Conservation (phyloP, 2,797 vertebrate species). For the Paratrypauchen microcephalus region DNA sequence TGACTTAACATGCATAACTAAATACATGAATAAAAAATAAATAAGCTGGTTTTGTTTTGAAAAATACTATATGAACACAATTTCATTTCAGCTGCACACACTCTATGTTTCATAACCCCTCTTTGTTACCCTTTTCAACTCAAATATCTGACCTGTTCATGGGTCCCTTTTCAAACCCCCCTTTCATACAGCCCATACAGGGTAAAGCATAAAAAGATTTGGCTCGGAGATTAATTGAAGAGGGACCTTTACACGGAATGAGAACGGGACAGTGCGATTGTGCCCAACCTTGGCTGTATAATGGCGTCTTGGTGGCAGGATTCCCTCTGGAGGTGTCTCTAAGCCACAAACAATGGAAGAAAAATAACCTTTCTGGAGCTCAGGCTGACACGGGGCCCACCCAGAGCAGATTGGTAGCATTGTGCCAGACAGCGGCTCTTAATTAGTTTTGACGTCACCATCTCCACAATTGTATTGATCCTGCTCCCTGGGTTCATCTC, state of each 20-base stretch:
- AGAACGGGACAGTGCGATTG: slow-evolving; percentile 65
- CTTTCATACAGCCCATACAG: slow-evolving; percentile 54
- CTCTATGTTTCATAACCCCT: not conserved
- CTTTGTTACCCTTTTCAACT: slow-evolving; percentile 56
- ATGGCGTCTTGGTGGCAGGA: slow-evolving; percentile 64
- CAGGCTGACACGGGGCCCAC: slow-evolving; percentile 60
- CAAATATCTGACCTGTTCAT: slow-evolving; percentile 54
- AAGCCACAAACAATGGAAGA: slow-evolving; percentile 73
- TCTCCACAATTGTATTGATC: slow-evolving; percentile 62
- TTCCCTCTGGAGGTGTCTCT: slow-evolving; percentile 67
- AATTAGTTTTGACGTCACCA: slow-evolving; percentile 76
- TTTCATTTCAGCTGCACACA: too few species aligned
- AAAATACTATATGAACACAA: too few species aligned
- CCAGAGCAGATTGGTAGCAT: slow-evolving; percentile 67
- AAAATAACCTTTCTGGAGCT: slow-evolving; percentile 61
- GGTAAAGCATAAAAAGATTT: slow-evolving; percentile 65
- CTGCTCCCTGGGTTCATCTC: slow-evolving; percentile 44
- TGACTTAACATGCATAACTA: too few species aligned
- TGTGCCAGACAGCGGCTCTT: slow-evolving; percentile 67
- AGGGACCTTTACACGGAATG: slow-evolving; percentile 66
- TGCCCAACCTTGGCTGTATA: slow-evolving; percentile 67
- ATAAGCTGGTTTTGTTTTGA: too few species aligned
- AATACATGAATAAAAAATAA: too few species aligned
- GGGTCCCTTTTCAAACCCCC: slow-evolving; percentile 55
- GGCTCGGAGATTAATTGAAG: slow-evolving; percentile 74